phyloP scores from a whole-genome alignment of 2,113 vertebrate genomes.

The Ciconia maguari region DNA sequence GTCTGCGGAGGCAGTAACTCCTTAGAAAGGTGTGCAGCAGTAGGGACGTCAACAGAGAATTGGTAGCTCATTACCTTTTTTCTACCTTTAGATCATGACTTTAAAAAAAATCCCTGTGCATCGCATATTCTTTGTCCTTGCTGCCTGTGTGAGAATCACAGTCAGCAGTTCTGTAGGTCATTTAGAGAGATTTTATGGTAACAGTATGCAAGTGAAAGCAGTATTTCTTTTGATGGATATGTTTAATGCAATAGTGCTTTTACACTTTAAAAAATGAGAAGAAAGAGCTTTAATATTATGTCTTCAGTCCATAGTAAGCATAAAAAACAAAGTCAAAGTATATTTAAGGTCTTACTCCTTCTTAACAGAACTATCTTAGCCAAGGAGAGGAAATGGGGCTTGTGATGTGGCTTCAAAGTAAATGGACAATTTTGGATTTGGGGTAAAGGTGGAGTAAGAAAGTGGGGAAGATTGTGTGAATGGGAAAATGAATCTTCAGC shows the following conservation, averaged over 20 bases:
- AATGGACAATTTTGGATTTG: neutral
- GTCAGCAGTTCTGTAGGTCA: neutral
- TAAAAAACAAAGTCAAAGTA: neutral
- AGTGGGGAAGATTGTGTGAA: neutral
- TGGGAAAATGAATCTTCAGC: neutral
- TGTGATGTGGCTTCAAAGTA: neutral
- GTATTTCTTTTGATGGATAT: neutral
- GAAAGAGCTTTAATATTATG: neutral
- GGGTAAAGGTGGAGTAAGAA: neutral
- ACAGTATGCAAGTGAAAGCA: neutral
- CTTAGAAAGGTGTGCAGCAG: neutral
- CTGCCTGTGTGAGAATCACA: neutral
- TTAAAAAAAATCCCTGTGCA: neutral
- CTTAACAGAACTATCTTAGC: neutral
- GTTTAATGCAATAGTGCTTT: neutral
- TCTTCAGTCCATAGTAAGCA: neutral
- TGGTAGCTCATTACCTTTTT: neutral
- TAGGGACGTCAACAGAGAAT: neutral
- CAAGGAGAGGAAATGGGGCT: neutral
- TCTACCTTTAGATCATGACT: neutral
- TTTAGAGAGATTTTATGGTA: neutral
- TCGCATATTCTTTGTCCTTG: neutral
- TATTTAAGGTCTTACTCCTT: neutral
- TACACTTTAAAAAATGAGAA: neutral
- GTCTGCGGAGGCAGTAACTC: neutral